phyloP scores from a whole-genome alignment of 2,888 invertebrate genomes.

The Napeogenes inachia region DNA sequence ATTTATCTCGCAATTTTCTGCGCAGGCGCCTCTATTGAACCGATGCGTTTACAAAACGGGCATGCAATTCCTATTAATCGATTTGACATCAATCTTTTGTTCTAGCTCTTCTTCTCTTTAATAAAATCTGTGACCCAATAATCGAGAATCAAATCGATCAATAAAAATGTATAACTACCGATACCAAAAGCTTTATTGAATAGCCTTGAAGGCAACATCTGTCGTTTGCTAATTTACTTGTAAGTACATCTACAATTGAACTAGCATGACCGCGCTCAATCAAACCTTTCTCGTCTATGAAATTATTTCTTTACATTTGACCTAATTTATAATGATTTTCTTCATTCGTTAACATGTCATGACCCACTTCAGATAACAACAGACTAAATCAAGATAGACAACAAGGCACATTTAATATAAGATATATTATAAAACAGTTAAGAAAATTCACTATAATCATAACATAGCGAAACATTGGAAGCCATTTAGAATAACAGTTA shows the following conservation, averaged over 20 bases:
- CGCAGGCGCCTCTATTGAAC: slow-evolving; percentile 73
- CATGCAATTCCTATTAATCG: slow-evolving; percentile 72
- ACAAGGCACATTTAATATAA: too few relatives aligned
- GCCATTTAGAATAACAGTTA: too few relatives aligned
- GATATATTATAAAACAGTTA: too few relatives aligned
- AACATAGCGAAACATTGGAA: too few relatives aligned
- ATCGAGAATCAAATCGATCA: slow-evolving; percentile 39
- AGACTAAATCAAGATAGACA: slow-evolving; percentile 1
- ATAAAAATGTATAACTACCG: slow-evolving; percentile 35
- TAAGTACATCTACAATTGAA: slow-evolving; percentile 34
- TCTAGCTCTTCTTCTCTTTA: slow-evolving; percentile 66
- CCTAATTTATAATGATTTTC: slow-evolving; percentile 22
- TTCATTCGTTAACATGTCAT: slow-evolving; percentile 21
- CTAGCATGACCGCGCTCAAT: slow-evolving; percentile 33
- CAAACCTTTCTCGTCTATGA: slow-evolving; percentile 31
- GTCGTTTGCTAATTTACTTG: slow-evolving; percentile 34
- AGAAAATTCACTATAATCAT: too few relatives aligned
- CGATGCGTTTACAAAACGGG: slow-evolving; percentile 48
- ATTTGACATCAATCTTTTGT: slow-evolving; percentile 74
- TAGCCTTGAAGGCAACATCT: slow-evolving; percentile 35
- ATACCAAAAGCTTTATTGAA: slow-evolving; percentile 32
- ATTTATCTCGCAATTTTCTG: slow-evolving; percentile 70
- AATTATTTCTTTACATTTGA: slow-evolving; percentile 32
- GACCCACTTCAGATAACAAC: slow-evolving; percentile 21
- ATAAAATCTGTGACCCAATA: slow-evolving; percentile 57